Evolutionary conservation across 2,888 invertebrate genomes (phyloP), one percentile per base, ranked within the genome.

Genomic region (Aproaerema taeniolella): DNA sequence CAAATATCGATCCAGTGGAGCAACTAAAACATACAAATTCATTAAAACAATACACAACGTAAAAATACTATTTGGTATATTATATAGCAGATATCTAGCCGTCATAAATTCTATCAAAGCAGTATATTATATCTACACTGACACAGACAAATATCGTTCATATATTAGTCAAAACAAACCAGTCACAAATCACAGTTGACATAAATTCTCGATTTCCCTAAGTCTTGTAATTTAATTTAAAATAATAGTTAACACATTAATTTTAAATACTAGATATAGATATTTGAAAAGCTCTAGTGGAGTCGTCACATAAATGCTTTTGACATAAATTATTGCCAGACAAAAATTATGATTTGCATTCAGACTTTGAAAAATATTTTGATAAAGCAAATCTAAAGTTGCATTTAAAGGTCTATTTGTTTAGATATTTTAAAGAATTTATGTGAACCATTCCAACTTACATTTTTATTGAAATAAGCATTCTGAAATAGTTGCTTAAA

Each of bases 11-110:
- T 47, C 44, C 39, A 35, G 39, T 39, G 42, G 53, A 58, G 54
- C 66, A 67, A 69, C 71, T 48, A 59, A 51, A 53, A 60, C 71
- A 68, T 73, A 78, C 74, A 76, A 75, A 79, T 73, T 65, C 59
- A 70, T 71, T 75, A 74, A 65, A 82, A 78, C 70, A 78, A 79
- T 78, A 82, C 76, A 82, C 73, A 85, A 81, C 79, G 74, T 85
- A 85, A 85, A 83, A 85, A 86, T 85, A 86, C 85, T 85, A 85
- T 86, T 86, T 86, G 86, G 86, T 85, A 83, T 77, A 39, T 71
- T 70, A 82, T 82, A 81, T 79, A 82, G 82, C 81, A 77, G 79
- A 79, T 70, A 75, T 77, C 81, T 81, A 85, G 81, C 80, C 73
- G 73, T 79, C 83, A 73, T 78, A 79, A 74, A 79, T 72, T 67